Base-by-base conservation (phyloP, 2,888 invertebrate species). In the Beris morrisii region DNA sequence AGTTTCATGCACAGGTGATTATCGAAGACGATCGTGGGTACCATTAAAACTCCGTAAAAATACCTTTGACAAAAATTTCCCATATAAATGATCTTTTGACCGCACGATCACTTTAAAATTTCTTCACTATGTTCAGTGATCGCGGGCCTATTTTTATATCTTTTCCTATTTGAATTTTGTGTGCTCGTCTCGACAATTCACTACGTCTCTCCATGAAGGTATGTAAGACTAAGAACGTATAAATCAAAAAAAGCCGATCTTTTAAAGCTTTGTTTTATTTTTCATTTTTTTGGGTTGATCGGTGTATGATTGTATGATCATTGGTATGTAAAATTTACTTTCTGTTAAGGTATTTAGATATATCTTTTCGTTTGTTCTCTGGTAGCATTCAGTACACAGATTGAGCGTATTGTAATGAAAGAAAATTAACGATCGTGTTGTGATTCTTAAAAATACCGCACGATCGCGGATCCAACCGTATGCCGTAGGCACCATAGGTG, bases 11-110 rank as follows among this genome's bases (percentile, higher is more conserved):
- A 61, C 61, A 61, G 61, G 61, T 61, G 61, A 61, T 50, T 61
- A 61, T 61, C 61, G 38, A 61, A 50, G 31, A 38, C 15, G n/a
- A 59, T 48, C 31, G 50, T 50, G 50, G 61, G 38, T 22, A 52
- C 43, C 61, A 61, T 61, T 61, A 61, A 61, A 59, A 61, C 61
- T 50, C 52, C 22, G 61, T 61, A 50, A 61, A 61, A 61, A 52
- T 61, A 61, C 38, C 61, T 61, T 50, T 61, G 61, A 61, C 61
- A 61, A 61, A 61, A 50, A 61, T 61, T 61, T 22, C 61, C 61
- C 61, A 61, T 61, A 22, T 22, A 61, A 61, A 61, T 50, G 52
- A 50, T 61, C 52, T 31, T 61, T 52, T 50, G 61, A 22, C 50
- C 43, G 11, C 50, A 61, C 52, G 61, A 61, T 58, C 45, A 45